Evolutionary conservation across 2,888 invertebrate genomes (phyloP).

Genomic region (Phaedon cochleariae): DNA sequence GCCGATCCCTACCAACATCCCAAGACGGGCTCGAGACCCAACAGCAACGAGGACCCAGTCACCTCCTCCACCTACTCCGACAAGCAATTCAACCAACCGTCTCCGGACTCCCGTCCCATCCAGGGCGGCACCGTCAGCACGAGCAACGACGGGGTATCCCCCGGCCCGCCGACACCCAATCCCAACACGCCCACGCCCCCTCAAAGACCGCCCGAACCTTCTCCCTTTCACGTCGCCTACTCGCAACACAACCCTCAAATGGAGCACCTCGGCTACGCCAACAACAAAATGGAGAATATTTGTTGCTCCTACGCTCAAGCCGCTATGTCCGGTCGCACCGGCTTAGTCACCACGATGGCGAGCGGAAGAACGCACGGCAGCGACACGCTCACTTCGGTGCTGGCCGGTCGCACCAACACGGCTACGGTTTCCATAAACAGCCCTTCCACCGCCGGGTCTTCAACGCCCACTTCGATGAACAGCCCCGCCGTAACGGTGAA

Average conservation of each 20-base stretch:
- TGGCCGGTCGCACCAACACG: constrained; percentile 79
- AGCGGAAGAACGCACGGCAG: constrained; percentile 80
- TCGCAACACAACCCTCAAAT: too few species aligned
- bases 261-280: constrained; percentile 52
- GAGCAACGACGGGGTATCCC: constrained; percentile 74
- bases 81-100: constrained; percentile 63
- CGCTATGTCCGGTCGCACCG: constrained; percentile 41
- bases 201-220: constrained; percentile 37
- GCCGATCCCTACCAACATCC: constrained; percentile 63
- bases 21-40: constrained; percentile 61
- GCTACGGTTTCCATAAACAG: constrained; percentile 79
- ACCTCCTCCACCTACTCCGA: constrained; percentile 76
- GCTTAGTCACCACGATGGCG: constrained; percentile 68
- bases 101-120: constrained; percentile 76
- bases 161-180: constrained; percentile 67
- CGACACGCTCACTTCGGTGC: constrained; percentile 82
- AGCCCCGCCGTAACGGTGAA: constrained; percentile 57
- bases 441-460: constrained; percentile 64
- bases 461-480: constrained; percentile 49
- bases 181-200: constrained; percentile 52
- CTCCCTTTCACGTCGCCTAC: too few species aligned
- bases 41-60: constrained; percentile 70
- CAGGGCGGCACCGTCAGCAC: constrained; percentile 88
- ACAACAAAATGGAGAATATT: constrained; percentile 63
- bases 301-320: constrained; percentile 42